Evolutionary conservation across 37 sponge, comb jelly and placozoan genomes (phyloP).

Genomic region (Cladorhizidae sp.): DNA sequence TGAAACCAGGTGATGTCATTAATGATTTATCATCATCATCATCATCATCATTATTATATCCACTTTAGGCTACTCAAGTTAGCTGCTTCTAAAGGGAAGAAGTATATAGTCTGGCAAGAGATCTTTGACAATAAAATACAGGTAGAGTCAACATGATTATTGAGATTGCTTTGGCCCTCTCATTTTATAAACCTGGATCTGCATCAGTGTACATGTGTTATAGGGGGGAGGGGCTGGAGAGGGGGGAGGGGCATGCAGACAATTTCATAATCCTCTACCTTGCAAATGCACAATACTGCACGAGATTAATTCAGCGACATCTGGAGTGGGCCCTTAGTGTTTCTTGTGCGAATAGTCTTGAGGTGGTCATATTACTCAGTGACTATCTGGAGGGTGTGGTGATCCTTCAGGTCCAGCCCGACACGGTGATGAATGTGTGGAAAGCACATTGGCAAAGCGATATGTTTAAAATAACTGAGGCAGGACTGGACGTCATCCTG

Average conservation of each 20-base stretch:
- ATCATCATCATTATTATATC: neutral
- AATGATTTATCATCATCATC: neutral
- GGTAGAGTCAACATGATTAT: conserved; percentile 12
- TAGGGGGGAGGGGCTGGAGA: too few relatives aligned
- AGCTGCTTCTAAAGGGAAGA: conserved; percentile 55
- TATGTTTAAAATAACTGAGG: conserved; percentile 69
- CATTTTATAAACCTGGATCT: too few relatives aligned
- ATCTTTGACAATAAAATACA: conserved; percentile 89
- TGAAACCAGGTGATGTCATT: conserved; percentile 76
- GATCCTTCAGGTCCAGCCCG: conserved; percentile 54
- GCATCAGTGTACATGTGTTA: neutral
- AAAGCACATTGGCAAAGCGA: conserved; percentile 69
- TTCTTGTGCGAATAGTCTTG: neutral
- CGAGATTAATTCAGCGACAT: too few relatives aligned
- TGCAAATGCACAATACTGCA: too few relatives aligned
- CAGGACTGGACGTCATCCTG: conserved; percentile 73
- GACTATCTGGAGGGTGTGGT: neutral
- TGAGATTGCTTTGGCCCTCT: too few relatives aligned
- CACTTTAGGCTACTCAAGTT: conserved; percentile 70
- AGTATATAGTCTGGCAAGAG: conserved; percentile 98
- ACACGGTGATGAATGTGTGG: conserved; percentile 96
- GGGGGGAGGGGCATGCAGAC: too few relatives aligned
- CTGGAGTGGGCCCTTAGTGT: neutral
- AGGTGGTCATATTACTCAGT: neutral
- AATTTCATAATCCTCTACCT: too few relatives aligned